Evolutionary conservation across 2,113 vertebrate species (phyloP).

Genomic region (Neoarius graeffei): DNA sequence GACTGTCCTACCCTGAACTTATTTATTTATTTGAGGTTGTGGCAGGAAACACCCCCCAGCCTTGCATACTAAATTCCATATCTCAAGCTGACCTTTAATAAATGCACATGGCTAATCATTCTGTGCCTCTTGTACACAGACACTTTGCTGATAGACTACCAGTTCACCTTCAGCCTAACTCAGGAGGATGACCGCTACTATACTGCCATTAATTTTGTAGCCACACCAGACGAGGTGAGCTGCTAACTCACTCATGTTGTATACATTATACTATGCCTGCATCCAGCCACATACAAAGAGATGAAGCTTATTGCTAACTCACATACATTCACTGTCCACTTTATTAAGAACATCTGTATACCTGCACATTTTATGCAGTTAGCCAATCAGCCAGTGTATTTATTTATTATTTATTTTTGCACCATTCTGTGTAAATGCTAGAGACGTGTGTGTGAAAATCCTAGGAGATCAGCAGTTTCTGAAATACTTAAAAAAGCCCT

Average conservation of each 20-base stretch:
- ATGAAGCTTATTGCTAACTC: background rate
- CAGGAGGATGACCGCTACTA: constrained; percentile 98
- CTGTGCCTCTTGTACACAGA: constrained; percentile 69
- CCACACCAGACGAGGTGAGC: constrained; percentile 93
- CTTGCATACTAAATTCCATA: background rate
- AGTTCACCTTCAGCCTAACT: constrained; percentile 99
- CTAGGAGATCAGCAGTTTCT: background rate
- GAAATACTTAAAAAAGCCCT: background rate
- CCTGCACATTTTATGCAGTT: background rate
- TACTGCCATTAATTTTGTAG: constrained; percentile 98
- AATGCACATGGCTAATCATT: background rate
- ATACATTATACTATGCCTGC: background rate
- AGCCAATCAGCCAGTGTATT: background rate
- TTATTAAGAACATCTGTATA: background rate
- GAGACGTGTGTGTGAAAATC: background rate
- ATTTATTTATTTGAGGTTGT: no score
- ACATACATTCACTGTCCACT: background rate
- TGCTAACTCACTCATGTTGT: background rate
- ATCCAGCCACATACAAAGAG: background rate
- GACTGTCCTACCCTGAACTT: no score
- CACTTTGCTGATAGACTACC: constrained; percentile 97
- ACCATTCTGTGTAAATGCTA: background rate
- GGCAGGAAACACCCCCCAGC: no score
- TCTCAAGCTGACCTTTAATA: background rate
- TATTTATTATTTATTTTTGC: background rate